These are phyloP conservation scores for Zaprionus tsacasi DNA, from an alignment of 1,140 invertebrate genomes.

Conservation along the genomic window DNA sequence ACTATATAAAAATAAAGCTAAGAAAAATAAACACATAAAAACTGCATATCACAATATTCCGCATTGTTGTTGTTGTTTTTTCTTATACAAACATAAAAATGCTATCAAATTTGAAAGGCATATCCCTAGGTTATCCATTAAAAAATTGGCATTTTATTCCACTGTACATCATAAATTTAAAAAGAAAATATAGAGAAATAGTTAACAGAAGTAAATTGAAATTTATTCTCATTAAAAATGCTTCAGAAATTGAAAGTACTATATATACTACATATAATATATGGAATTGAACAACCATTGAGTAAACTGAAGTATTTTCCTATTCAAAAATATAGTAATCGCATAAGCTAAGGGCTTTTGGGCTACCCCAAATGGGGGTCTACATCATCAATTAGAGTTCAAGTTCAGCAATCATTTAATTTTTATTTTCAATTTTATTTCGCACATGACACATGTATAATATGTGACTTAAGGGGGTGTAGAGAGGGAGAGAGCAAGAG, in stretches of 20 bases:
- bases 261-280: not conserved
- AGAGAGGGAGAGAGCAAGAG: not conserved
- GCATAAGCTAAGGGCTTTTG: not conserved
- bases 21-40: slow-evolving; percentile 24
- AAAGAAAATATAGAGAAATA: no score
- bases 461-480: not conserved
- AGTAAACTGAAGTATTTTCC: not conserved
- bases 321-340: not conserved
- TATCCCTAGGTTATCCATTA: slow-evolving; percentile 29
- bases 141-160: no score
- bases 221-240: no score
- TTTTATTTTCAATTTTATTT: slow-evolving; percentile 40
- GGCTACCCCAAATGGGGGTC: not conserved
- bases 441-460: slow-evolving; percentile 33
- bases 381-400: slow-evolving; percentile 36
- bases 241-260: not conserved
- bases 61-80: no score
- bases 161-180: not conserved
- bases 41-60: slow-evolving; percentile 8
- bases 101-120: slow-evolving; percentile 46
- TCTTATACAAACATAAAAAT: slow-evolving; percentile 24
- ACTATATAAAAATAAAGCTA: slow-evolving; percentile 10
- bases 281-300: not conserved
- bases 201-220: not conserved
- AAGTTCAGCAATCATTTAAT: slow-evolving; percentile 24